Evolutionary conservation across 2,888 invertebrate species (phyloP).

Genomic region (Limnephilus marmoratus): DNA sequence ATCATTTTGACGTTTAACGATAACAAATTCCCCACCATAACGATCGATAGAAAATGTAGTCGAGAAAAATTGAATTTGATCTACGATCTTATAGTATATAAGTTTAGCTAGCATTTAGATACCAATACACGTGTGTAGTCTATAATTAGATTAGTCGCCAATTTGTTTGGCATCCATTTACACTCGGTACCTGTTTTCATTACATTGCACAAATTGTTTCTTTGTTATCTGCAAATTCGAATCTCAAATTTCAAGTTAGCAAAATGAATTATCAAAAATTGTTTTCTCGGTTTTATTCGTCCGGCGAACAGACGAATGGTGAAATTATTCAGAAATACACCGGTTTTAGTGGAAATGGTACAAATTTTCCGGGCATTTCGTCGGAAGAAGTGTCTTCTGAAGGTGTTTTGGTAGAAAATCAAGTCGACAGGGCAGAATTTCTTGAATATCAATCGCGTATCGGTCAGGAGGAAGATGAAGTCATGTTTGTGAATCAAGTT

Average conservation of each 20-base stretch:
- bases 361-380: slow-evolving; percentile 40
- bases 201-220: background rate
- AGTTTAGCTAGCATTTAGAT: slow-evolving; percentile 35
- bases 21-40: slow-evolving; percentile 18
- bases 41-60: slow-evolving; percentile 49
- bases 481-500: slow-evolving; percentile 52
- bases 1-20: slow-evolving; percentile 53
- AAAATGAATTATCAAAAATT: slow-evolving; percentile 65
- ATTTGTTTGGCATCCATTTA: slow-evolving; percentile 44
- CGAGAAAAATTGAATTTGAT: slow-evolving; percentile 7
- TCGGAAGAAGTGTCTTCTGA: slow-evolving; percentile 45
- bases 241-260: slow-evolving; percentile 28
- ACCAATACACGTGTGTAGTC: slow-evolving; percentile 37
- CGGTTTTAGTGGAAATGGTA: slow-evolving; percentile 49
- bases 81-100: slow-evolving; percentile 49
- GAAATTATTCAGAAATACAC: slow-evolving; percentile 62
- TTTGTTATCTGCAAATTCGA: slow-evolving; percentile 47
- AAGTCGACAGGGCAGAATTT: slow-evolving; percentile 49
- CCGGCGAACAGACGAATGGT: slow-evolving; percentile 54
- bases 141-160: slow-evolving; percentile 60
- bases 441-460: slow-evolving; percentile 49
- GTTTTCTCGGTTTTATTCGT: slow-evolving; percentile 63
- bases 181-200: slow-evolving; percentile 18
- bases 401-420: slow-evolving; percentile 31
- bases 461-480: slow-evolving; percentile 57